Conservation (phyloP, 1,140 invertebrate genomes). For the Latrodectus geometricus region DNA sequence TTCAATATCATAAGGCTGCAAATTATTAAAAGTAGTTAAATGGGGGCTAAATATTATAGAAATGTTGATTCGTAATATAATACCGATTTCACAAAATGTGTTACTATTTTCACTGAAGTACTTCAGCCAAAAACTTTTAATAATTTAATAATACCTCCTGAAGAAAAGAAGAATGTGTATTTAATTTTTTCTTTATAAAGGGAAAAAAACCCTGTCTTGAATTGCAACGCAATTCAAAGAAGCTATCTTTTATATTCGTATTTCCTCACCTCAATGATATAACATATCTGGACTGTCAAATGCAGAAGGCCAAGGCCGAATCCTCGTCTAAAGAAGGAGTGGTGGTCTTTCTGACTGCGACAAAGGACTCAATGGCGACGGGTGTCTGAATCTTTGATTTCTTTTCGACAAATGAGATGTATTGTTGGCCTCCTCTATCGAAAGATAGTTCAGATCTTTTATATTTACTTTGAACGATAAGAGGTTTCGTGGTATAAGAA, state of each 20-base stretch:
- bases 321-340: neutral
- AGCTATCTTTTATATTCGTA: neutral
- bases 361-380: constrained; percentile 38
- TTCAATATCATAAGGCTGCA: no score
- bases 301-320: constrained; percentile 10
- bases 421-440: constrained; percentile 28
- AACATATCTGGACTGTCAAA: constrained; percentile 39
- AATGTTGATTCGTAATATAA: no score
- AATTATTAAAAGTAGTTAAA: no score
- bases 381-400: constrained; percentile 54
- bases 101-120: no score
- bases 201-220: no score
- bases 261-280: constrained; percentile 18
- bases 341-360: constrained; percentile 4
- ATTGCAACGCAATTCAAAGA: no score
- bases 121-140: no score
- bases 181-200: no score
- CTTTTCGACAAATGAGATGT: constrained; percentile 34
- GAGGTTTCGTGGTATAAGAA: neutral
- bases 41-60: no score
- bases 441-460: constrained; percentile 2
- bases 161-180: no score
- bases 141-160: no score
- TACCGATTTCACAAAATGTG: no score
- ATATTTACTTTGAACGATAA: constrained; percentile 12